Evolutionary conservation across 2,113 vertebrate species (phyloP), one percentile per base, ranked within the genome.

Genomic region (Lampris megalopsis): DNA sequence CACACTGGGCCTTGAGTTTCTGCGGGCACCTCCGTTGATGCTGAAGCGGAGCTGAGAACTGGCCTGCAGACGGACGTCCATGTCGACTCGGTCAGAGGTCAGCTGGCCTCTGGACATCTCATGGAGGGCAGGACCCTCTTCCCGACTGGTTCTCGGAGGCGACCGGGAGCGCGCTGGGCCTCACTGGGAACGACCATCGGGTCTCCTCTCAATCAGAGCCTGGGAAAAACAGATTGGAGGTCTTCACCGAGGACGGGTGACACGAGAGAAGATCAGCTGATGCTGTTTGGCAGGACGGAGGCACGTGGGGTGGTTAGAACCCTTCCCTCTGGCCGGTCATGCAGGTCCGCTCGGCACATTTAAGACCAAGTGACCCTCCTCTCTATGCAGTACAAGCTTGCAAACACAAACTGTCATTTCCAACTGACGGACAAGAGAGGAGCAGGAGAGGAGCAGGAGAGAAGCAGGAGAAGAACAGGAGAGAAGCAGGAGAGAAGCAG

Each of bases 51-150:
- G 82, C 9, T 73, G 74, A 53, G 88, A 82, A 73, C 84, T 90
- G 58, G 82, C 78, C n/a, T 86, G 83, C 59, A 89, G 50, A 38
- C 11, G 86, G 58, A 87, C 47, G 41, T 94, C 91, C 94, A 94
- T 94, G 75, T 37, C 74, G 69, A 70, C 41, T 6, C 71, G 73
- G 63, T 91, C 81, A 80, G 66, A 86, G 72, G 81, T 86, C 84
- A 80, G 68, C 59, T 35, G 45, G 66, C 68, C 71, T 59, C 41
- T 61, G 69, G 75, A 67, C 86, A 77, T 80, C 71, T 88, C 71
- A 68, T 10, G 8, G 68, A 63, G 62, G 71, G 43, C 54, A 24
- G 24, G 24, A 52, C 24, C 3, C 43, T 1, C 60, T 63, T 71
- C 6, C 54, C 8, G 58, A 8, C 43, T 9, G 7, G 37, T 9